Percentiles rank a stretch among this genome's conserved stretches.
These are phyloP conservation scores for Helicolenus hilgendorfi DNA, from an alignment of 2,797 vertebrate species.

Conservation along the genomic window DNA sequence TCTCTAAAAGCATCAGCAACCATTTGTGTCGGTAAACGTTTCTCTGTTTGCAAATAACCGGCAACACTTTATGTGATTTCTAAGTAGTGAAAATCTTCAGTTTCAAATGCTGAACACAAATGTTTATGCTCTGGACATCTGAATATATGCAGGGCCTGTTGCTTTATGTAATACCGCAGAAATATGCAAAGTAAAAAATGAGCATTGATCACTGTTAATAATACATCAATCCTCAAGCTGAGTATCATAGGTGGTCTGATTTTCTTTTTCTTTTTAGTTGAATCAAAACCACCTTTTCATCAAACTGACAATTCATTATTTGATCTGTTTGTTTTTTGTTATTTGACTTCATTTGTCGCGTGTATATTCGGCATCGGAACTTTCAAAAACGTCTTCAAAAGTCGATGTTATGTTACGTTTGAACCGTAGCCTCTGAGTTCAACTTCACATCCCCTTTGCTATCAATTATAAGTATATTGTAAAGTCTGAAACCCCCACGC, in stretches of 20 bases:
- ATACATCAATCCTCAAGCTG: too few relatives aligned
- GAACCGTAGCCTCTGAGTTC: background rate
- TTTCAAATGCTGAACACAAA: background rate
- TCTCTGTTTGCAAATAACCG: background rate
- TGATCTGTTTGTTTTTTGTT: background rate
- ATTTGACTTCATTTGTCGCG: background rate
- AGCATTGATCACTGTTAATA: background rate
- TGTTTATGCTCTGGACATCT: background rate
- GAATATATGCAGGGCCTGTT: background rate
- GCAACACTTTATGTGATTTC: background rate
- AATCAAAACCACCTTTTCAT: too few relatives aligned
- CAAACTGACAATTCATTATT: background rate
- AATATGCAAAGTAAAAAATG: background rate
- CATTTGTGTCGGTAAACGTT: background rate
- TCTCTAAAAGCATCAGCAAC: background rate
- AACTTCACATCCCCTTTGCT: background rate
- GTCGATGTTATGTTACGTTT: background rate
- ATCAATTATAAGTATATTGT: background rate
- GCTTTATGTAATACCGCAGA: background rate
- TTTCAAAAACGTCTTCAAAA: background rate
- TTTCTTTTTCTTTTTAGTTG: too few relatives aligned
- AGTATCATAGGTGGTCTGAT: too few relatives aligned
- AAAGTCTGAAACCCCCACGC: background rate
- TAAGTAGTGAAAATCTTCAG: background rate
- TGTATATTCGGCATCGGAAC: rapidly evolving